A percentile compares a stretch with the other conserved stretches of the same genome.
phyloP scores from a whole-genome alignment of 2,888 invertebrate species.

The Zygaena filipendulae region DNA sequence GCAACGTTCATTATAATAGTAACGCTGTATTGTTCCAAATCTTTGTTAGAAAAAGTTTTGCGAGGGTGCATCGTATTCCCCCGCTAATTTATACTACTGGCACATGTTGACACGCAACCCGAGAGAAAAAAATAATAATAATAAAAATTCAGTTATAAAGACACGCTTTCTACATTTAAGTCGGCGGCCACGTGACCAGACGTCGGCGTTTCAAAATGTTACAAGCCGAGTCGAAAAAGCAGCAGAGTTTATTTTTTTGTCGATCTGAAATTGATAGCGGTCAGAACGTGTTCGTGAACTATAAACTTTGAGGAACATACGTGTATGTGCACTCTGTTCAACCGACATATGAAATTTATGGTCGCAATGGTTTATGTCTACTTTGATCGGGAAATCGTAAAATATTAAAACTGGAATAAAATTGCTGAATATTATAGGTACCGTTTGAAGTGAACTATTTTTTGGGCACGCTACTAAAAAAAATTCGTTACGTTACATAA shows the following conservation, averaged over 20 bases:
- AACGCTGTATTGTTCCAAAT: conserved; percentile 58
- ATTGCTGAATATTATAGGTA: no score
- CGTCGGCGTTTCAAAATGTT: conserved; percentile 26
- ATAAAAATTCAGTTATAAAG: conserved; percentile 44
- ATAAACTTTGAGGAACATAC: no score
- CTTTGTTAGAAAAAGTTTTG: conserved; percentile 54
- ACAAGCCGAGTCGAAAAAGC: conserved; percentile 28
- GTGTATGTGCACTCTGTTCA: conserved; percentile 16
- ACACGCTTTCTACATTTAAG: conserved; percentile 58
- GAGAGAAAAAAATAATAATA: conserved; percentile 51
- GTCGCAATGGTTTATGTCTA: no score
- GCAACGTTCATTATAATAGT: conserved; percentile 60
- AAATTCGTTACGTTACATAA: no score
- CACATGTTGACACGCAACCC: conserved; percentile 64
- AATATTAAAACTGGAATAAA: no score
- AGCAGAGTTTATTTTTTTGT: conserved; percentile 32
- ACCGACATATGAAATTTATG: no score
- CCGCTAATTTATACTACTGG: conserved; percentile 61
- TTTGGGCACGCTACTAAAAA: no score
- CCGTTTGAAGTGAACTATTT: no score
- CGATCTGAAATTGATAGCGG: conserved; percentile 40
- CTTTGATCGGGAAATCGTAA: no score
- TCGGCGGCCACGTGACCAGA: conserved; percentile 31
- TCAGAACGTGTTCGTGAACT: conserved; percentile 28
- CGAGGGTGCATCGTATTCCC: conserved; percentile 56